Conservation (phyloP, 2,797 vertebrate genomes). For the Squalus acanthias region DNA sequence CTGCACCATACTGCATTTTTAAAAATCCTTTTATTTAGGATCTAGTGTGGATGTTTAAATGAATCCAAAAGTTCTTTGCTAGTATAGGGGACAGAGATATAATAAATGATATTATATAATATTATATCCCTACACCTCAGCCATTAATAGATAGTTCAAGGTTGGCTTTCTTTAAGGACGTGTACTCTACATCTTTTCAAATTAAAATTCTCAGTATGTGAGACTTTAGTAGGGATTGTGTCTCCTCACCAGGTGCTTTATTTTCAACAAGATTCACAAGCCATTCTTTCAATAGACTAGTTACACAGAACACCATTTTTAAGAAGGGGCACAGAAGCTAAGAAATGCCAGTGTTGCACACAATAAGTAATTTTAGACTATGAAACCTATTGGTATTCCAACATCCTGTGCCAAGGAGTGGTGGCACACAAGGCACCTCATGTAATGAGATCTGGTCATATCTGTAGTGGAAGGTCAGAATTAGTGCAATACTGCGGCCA, state of each 20-base stretch:
- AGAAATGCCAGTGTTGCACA: background rate
- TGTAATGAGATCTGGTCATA: background rate
- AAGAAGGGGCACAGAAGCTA: background rate
- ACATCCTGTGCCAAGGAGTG: background rate
- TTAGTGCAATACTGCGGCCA: background rate
- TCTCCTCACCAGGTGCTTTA: background rate
- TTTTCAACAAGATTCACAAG: background rate
- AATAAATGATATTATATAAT: background rate
- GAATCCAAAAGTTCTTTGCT: background rate
- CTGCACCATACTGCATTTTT: background rate
- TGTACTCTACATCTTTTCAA: background rate
- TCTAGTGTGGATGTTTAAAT: background rate
- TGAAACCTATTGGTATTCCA: background rate
- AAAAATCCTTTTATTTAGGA: background rate
- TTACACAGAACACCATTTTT: background rate
- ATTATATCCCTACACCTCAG: background rate
- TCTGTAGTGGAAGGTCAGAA: background rate
- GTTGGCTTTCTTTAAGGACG: background rate
- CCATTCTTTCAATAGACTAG: background rate
- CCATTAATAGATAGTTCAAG: background rate
- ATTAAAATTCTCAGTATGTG: background rate
- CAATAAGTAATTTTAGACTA: background rate
- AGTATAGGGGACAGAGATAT: background rate
- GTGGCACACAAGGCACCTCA: background rate
- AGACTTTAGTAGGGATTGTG: background rate